Conservation (phyloP, 2,797 vertebrate species). For the Rhabdomys pumilio region DNA sequence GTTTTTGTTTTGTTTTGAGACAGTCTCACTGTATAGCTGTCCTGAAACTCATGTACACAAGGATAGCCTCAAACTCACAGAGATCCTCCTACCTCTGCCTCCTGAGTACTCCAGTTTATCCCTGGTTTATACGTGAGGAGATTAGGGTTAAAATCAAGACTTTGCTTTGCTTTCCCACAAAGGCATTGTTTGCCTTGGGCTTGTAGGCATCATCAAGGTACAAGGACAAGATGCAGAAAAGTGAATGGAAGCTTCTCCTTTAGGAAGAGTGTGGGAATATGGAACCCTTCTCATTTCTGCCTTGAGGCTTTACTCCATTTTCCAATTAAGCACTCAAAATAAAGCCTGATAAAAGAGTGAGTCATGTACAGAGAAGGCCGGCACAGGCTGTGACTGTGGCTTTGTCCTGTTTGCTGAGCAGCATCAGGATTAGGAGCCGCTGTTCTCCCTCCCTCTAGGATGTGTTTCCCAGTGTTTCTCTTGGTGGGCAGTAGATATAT, state of each 20-base stretch:
- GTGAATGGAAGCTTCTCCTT: neutral
- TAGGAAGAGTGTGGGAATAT: neutral
- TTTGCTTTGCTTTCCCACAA: constrained; percentile 1
- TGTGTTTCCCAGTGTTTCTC: constrained; percentile 34
- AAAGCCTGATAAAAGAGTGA: neutral
- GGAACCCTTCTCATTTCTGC: neutral
- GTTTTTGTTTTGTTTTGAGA: neutral
- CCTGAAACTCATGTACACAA: neutral
- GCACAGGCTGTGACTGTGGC: neutral
- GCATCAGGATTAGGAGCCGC: neutral
- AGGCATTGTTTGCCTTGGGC: constrained; percentile 32
- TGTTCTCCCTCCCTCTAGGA: neutral
- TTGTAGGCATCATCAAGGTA: neutral
- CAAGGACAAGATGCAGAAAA: neutral
- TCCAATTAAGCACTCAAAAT: constrained; percentile 42
- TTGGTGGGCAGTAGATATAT: neutral
- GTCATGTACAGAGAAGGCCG: neutral
- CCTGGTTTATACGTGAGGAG: neutral
- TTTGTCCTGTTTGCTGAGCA: constrained; percentile 8
- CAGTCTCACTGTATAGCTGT: neutral
- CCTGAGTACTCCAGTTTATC: neutral
- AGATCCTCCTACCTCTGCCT: neutral
- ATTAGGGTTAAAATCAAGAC: neutral
- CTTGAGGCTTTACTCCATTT: neutral
- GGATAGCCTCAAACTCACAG: neutral